These are phyloP conservation scores for Hybognathus amarus DNA, from an alignment of 2,797 vertebrate species.

Conservation along the genomic window DNA sequence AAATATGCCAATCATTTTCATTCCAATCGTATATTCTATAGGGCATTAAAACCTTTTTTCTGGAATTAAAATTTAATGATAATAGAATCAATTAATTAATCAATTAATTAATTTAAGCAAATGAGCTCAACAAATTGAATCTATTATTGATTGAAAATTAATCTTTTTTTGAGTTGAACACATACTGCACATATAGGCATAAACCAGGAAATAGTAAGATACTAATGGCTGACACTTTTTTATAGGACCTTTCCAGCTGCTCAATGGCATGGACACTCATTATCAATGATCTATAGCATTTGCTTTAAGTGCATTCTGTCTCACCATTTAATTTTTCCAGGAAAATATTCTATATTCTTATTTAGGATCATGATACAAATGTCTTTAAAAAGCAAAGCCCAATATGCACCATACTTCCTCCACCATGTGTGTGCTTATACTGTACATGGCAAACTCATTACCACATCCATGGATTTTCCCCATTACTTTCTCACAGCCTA, in stretches of 20 bases:
- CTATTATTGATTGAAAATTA: not conserved
- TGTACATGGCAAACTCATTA: constrained; percentile 14
- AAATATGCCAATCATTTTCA: not conserved
- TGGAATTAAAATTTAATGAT: not conserved
- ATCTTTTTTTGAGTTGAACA: not conserved
- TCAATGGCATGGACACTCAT: not conserved
- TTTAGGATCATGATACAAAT: not conserved
- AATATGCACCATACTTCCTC: not conserved
- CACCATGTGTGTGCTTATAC: not conserved
- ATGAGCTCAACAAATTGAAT: constrained; percentile 5
- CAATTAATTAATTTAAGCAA: not conserved
- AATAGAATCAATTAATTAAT: constrained; percentile 15
- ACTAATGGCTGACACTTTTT: not conserved
- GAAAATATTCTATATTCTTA: not conserved
- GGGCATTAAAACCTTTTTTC: not conserved
- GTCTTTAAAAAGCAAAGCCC: not conserved
- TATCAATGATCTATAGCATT: not conserved
- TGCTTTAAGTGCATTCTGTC: not conserved
- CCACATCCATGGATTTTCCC: constrained; percentile 16
- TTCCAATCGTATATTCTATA: not conserved
- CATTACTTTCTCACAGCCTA: constrained; percentile 13
- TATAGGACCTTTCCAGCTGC: not conserved
- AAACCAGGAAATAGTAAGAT: not conserved
- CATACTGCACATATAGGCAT: not conserved
- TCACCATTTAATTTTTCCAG: not conserved